A percentile compares a stretch with the other conserved stretches of the same genome.
Evolutionary conservation across 2,888 invertebrate genomes (phyloP).

Genomic region (Sepiola atlantica): DNA sequence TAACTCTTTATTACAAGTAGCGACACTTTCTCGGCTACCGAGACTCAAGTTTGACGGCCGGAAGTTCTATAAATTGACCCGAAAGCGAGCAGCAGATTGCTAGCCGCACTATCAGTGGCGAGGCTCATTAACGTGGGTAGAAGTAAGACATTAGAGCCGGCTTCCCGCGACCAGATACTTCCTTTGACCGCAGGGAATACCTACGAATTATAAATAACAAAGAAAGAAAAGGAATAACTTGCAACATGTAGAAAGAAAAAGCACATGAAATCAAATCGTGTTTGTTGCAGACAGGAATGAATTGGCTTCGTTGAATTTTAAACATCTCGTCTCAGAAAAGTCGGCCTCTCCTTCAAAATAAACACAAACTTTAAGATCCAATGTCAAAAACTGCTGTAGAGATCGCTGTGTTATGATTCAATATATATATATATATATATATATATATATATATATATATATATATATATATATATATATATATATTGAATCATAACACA

Average conservation of each 20-base stretch:
- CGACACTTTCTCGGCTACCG: neutral
- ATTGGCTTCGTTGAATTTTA: too few species aligned
- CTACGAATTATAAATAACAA: neutral
- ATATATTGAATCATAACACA: too few species aligned
- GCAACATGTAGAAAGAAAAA: too few species aligned
- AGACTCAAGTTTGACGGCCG: neutral
- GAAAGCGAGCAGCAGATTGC: neutral
- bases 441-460: constrained; percentile 1
- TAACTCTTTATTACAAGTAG: too few species aligned
- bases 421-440: constrained; percentile 32
- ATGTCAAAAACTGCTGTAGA: too few species aligned
- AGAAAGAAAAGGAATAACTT: too few species aligned
- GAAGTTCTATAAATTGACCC: neutral
- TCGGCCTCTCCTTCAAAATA: too few species aligned
- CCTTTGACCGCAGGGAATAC: neutral
- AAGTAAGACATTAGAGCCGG: neutral
- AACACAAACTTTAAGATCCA: too few species aligned
- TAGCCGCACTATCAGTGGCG: neutral
- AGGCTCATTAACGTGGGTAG: neutral
- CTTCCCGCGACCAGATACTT: neutral
- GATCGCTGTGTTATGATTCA: too few species aligned
- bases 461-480: neutral
- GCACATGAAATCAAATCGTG: too few species aligned
- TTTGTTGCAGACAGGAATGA: too few species aligned
- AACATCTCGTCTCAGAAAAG: too few species aligned